phyloP scores from a whole-genome alignment of 1,140 invertebrate species.

The Drosophila novamexicana region DNA sequence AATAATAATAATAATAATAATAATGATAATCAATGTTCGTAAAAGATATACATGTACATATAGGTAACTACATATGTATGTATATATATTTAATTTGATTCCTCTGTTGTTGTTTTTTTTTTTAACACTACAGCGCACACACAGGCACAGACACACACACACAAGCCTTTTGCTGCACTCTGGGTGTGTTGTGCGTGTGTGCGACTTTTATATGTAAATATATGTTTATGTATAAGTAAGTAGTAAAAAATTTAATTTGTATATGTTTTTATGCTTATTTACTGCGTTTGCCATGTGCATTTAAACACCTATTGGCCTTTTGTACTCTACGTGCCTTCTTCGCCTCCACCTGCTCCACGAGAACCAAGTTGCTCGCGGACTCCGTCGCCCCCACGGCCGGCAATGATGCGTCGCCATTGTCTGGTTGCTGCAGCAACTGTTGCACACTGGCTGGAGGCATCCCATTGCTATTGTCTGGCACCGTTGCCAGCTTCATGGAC shows the following conservation, averaged over 20 bases:
- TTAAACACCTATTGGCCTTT: conserved; percentile 82
- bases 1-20: conserved; percentile 58
- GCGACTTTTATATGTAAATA: conserved; percentile 67
- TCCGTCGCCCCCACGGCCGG: conserved; percentile 13
- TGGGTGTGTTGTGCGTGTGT: conserved; percentile 13
- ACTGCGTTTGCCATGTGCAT: conserved; percentile 82
- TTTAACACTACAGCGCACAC: conserved; percentile 60
- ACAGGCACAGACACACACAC: conserved; percentile 14
- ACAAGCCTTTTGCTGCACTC: conserved; percentile 6
- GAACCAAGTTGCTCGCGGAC: conserved; percentile 2
- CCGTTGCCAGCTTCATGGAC: conserved; percentile 56
- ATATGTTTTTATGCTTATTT: conserved; percentile 74
- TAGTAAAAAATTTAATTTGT: conserved; percentile 61
- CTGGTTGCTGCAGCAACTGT: conserved; percentile 9
- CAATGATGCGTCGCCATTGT: neutral
- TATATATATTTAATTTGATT: conserved; percentile 75
- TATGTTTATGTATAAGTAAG: conserved; percentile 65
- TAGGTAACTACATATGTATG: conserved; percentile 42
- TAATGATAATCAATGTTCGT: conserved; percentile 72
- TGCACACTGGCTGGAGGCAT: neutral
- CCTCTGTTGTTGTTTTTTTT: conserved; percentile 32
- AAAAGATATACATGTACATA: conserved; percentile 50
- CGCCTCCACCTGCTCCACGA: conserved; percentile 61
- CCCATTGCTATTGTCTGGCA: conserved; percentile 5
- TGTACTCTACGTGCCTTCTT: conserved; percentile 85